phyloP scores from a whole-genome alignment of 1,140 invertebrate genomes.

The Trachymyrmex cornetzi region DNA sequence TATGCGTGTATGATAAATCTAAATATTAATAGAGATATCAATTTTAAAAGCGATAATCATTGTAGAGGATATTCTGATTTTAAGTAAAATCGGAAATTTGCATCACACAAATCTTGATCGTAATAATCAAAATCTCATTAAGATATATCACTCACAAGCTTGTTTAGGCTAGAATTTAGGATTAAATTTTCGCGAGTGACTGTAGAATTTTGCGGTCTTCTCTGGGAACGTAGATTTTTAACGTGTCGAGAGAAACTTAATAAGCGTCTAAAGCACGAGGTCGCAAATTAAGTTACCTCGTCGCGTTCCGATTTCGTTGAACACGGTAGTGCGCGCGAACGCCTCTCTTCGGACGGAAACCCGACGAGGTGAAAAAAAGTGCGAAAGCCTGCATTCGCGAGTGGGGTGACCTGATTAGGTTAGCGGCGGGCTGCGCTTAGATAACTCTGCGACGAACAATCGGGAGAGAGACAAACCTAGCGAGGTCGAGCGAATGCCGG shows the following conservation, averaged over 20 bases:
- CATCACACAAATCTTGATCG: background rate
- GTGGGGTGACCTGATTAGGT: constrained; percentile 58
- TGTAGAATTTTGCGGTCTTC: no score
- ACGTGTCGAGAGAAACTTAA: constrained; percentile 21
- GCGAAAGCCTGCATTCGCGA: constrained; percentile 17
- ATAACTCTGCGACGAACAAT: constrained; percentile 54
- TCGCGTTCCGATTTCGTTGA: constrained; percentile 35
- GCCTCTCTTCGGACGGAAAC: constrained; percentile 12
- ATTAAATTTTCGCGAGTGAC: background rate
- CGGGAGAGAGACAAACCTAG: constrained; percentile 42
- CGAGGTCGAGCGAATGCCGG: background rate
- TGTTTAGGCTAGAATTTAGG: background rate
- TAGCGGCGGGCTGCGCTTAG: constrained; percentile 30
- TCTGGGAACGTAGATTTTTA: no score
- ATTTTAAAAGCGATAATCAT: background rate
- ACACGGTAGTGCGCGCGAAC: background rate
- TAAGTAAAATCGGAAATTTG: background rate
- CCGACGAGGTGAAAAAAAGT: constrained; percentile 30
- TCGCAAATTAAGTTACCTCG: constrained; percentile 45
- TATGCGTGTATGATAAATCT: background rate
- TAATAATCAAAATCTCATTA: background rate
- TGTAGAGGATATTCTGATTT: background rate
- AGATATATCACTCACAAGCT: background rate
- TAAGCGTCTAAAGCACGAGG: constrained; percentile 17
- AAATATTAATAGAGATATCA: background rate